These are phyloP conservation scores for Pasiphila rectangulata DNA, from an alignment of 2,888 invertebrate genomes.

Conservation along the genomic window DNA sequence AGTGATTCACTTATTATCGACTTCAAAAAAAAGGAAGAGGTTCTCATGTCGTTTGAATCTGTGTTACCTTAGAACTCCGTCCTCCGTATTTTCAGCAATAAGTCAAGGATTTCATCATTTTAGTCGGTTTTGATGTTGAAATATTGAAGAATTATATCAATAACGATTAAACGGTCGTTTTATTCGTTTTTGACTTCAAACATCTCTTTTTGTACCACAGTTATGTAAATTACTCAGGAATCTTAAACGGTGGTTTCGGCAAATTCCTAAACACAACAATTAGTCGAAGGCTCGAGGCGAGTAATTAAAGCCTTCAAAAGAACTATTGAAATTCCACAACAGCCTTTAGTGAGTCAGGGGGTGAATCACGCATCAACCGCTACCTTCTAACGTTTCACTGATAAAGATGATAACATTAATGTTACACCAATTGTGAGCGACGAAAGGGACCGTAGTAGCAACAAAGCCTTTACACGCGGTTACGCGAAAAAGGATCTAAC, in stretches of 20 bases:
- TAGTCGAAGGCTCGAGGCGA: slow-evolving; percentile 23
- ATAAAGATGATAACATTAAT: slow-evolving; percentile 55
- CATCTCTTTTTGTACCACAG: background rate
- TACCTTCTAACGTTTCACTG: slow-evolving; percentile 58
- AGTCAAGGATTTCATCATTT: too few relatives aligned
- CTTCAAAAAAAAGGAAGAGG: too few relatives aligned
- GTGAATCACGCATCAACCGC: slow-evolving; percentile 63
- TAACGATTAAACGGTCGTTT: too few relatives aligned
- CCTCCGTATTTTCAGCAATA: too few relatives aligned
- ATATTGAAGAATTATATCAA: background rate
- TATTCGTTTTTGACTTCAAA: background rate
- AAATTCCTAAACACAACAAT: slow-evolving; percentile 28
- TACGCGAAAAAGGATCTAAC: slow-evolving; percentile 30
- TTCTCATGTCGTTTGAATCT: too few relatives aligned
- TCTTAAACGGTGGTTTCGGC: slow-evolving; percentile 18
- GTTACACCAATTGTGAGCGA: slow-evolving; percentile 46
- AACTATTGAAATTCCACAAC: slow-evolving; percentile 32
- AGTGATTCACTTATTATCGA: too few relatives aligned
- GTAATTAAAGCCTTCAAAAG: slow-evolving; percentile 26
- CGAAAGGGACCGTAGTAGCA: slow-evolving; percentile 36
- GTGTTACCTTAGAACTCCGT: too few relatives aligned
- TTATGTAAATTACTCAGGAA: slow-evolving; percentile 22
- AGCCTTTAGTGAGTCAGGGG: slow-evolving; percentile 53
- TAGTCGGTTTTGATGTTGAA: too few relatives aligned
- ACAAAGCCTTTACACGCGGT: slow-evolving; percentile 6